phyloP scores from a whole-genome alignment of 2,797 vertebrate species.

The Bradypus variegatus region DNA sequence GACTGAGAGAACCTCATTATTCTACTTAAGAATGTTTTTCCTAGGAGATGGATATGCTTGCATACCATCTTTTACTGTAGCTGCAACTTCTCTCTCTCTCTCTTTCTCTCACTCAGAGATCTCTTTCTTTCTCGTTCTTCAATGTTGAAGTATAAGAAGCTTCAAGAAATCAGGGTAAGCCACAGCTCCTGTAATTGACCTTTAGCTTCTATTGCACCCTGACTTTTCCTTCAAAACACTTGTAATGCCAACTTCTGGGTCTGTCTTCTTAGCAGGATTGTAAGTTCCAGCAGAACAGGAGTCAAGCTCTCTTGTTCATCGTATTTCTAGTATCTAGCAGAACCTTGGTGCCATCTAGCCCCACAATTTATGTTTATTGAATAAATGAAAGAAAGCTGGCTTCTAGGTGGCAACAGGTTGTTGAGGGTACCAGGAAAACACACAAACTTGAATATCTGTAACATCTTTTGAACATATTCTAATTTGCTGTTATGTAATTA shows the following conservation, averaged over 20 bases:
- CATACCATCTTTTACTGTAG: neutral
- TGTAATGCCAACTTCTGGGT: neutral
- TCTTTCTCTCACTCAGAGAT: neutral
- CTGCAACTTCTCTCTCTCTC: neutral
- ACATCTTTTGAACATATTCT: constrained; percentile 8
- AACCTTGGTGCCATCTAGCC: neutral
- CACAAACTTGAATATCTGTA: neutral
- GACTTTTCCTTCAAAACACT: neutral
- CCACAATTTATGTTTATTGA: constrained; percentile 3
- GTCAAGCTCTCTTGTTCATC: neutral
- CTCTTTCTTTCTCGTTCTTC: neutral
- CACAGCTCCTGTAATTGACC: neutral
- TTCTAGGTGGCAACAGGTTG: neutral
- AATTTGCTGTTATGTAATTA: constrained; percentile 2
- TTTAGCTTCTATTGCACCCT: neutral
- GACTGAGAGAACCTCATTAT: neutral
- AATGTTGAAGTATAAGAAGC: constrained; percentile 18
- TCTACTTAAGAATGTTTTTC: neutral
- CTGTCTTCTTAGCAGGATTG: neutral
- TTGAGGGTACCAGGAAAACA: neutral
- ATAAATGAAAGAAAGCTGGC: neutral
- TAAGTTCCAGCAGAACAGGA: neutral
- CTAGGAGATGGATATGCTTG: neutral
- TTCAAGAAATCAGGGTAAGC: neutral
- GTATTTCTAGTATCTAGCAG: neutral